Percentiles rank a stretch among this genome's conserved stretches.
These are phyloP conservation scores for Opisthograptis luteolata DNA, from an alignment of 2,888 invertebrate genomes.

Conservation along the genomic window DNA sequence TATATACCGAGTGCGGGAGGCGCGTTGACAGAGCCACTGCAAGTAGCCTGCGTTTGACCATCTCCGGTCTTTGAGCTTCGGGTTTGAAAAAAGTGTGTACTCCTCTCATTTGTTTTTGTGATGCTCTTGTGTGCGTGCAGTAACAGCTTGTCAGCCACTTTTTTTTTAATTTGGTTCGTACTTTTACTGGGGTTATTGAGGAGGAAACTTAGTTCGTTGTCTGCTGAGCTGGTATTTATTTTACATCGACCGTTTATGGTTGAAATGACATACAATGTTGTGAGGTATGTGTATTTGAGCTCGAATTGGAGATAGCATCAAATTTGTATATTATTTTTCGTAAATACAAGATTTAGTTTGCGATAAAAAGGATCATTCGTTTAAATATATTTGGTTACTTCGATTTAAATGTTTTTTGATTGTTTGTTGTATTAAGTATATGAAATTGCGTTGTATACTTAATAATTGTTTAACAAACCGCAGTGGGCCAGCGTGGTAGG, in stretches of 20 bases:
- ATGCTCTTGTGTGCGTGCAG: constrained; percentile 15
- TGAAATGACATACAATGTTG: not conserved
- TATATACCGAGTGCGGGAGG: constrained; percentile 67
- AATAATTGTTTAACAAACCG: too few species aligned
- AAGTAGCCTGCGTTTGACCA: constrained; percentile 59
- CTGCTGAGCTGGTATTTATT: not conserved
- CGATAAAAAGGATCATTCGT: too few species aligned
- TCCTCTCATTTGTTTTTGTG: constrained; percentile 28
- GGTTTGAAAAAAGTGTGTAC: constrained; percentile 37
- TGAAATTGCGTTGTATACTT: too few species aligned
- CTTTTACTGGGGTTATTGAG: constrained; percentile 5
- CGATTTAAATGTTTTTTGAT: too few species aligned
- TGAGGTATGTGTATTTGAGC: not conserved
- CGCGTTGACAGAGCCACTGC: constrained; percentile 61
- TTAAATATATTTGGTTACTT: too few species aligned
- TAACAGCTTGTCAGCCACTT: constrained; percentile 8
- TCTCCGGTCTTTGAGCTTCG: constrained; percentile 51
- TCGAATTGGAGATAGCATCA: not conserved
- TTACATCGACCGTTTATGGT: not conserved
- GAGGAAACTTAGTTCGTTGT: not conserved
- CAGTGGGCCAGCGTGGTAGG: too few species aligned
- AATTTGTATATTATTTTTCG: too few species aligned
- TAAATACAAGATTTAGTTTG: too few species aligned
- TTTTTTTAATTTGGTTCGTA: constrained; percentile 15
- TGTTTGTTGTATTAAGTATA: too few species aligned